Conservation (phyloP, 2,113 vertebrate species). For the Hemiscyllium ocellatum region DNA sequence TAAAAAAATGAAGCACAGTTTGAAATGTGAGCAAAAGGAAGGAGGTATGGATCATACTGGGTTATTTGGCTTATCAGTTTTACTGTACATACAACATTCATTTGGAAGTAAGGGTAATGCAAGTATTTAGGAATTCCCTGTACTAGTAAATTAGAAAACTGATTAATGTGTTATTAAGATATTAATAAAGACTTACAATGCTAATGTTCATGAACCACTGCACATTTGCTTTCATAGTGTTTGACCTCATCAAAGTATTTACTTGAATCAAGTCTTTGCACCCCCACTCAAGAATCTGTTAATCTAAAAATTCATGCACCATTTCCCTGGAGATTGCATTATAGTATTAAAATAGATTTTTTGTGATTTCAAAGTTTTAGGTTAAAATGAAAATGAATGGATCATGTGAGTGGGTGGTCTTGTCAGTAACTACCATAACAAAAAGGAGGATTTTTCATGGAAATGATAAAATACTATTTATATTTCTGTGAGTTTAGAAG, state of each 20-base stretch:
- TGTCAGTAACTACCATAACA: background rate
- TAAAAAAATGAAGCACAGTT: background rate
- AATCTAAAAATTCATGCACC: background rate
- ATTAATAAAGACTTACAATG: background rate
- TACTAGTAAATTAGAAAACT: background rate
- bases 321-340: background rate
- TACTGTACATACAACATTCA: background rate
- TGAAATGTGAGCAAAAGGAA: background rate
- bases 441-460: background rate
- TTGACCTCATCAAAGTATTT: background rate
- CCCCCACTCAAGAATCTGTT: background rate
- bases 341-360: background rate
- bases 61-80: background rate
- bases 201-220: background rate
- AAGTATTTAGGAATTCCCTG: background rate
- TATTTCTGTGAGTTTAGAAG: background rate
- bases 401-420: background rate
- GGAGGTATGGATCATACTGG: too few species aligned
- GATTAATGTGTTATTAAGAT: background rate
- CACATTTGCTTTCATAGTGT: background rate
- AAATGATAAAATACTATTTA: constrained; percentile 8
- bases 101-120: background rate
- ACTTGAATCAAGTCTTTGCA: background rate
- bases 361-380: background rate
- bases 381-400: constrained; percentile 4